These are phyloP conservation scores for human (Homo sapiens) DNA, from an alignment of 2,113 vertebrate genomes.

Conservation along the genomic window GRCh38 chrX:8219001-8219500, in stretches of 20 bases:
- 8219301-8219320: not conserved
- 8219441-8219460: not conserved
- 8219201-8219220: not conserved
- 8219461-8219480: not conserved
- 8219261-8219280: not conserved
- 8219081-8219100: not conserved
- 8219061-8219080: not conserved
- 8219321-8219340: not conserved
- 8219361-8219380: not conserved
- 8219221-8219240: not conserved
- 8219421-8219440: not conserved
- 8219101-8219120: not conserved
- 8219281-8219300: not conserved
- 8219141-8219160: not conserved
- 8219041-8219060: not conserved
- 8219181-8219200: not conserved
- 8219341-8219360: not conserved
- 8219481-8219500: not conserved
- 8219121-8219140: not conserved
- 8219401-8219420: not conserved
- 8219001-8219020: not conserved
- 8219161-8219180: conserved; percentile 36
- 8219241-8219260: not conserved
- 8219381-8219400: not conserved
- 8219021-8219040: not conserved